phyloP scores from a whole-genome alignment of 1,140 invertebrate species.

The Popillia japonica region DNA sequence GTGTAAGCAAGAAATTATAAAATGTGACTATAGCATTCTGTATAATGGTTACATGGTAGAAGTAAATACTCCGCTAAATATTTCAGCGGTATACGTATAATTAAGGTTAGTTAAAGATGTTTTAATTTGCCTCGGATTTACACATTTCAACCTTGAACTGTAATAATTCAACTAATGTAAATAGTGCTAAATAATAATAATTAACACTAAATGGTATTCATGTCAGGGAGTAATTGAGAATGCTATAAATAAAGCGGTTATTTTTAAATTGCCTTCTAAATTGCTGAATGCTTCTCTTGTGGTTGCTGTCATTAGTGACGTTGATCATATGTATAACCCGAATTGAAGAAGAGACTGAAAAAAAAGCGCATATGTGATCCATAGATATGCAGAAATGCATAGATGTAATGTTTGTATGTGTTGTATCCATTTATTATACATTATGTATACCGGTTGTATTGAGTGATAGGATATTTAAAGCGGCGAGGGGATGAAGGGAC shows the following conservation, averaged over 20 bases:
- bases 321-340: slow-evolving; percentile 2
- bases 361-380: not conserved
- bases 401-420: too few species aligned
- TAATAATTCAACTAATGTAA: slow-evolving; percentile 30
- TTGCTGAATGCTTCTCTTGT: slow-evolving; percentile 27
- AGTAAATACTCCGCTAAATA: not conserved
- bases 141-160: slow-evolving; percentile 29
- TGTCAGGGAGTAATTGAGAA: slow-evolving; percentile 28
- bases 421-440: too few species aligned
- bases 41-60: not conserved
- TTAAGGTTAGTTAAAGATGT: slow-evolving; percentile 4
- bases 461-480: too few species aligned
- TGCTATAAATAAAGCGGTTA: slow-evolving; percentile 30
- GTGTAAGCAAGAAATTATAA: too few species aligned
- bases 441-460: too few species aligned
- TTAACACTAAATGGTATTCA: slow-evolving; percentile 32
- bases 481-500: too few species aligned
- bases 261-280: slow-evolving; percentile 34
- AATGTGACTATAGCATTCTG: too few species aligned
- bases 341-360: not conserved
- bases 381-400: not conserved
- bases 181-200: slow-evolving; percentile 34
- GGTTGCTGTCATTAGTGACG: slow-evolving; percentile 8
- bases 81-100: not conserved
- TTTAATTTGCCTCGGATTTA: slow-evolving; percentile 32